Percentiles rank a stretch among this genome's conserved stretches.
phyloP scores from a whole-genome alignment of 2,797 vertebrate genomes.

The Lepus townsendii region DNA sequence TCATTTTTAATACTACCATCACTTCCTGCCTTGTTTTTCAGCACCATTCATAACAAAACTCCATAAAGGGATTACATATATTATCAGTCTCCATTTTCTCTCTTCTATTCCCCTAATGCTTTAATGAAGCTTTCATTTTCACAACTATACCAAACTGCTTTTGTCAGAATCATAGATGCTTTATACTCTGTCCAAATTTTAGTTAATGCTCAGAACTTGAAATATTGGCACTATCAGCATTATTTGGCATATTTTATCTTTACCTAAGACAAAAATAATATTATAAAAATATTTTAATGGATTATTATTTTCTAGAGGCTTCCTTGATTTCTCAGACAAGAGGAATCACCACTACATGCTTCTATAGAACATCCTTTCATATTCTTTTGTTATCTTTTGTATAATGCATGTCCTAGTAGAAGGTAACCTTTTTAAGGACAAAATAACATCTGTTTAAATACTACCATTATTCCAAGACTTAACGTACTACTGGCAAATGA shows the following conservation, averaged over 20 bases:
- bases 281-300: not conserved
- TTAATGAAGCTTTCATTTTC: not conserved
- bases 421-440: not conserved
- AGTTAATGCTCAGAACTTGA: not conserved
- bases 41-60: not conserved
- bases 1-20: not conserved
- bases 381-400: not conserved
- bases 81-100: not conserved
- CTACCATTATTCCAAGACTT: not conserved
- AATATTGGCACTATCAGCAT: not conserved
- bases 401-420: not conserved
- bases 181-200: not conserved
- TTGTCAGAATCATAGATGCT: not conserved
- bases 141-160: not conserved
- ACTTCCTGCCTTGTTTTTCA: not conserved
- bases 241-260: not conserved
- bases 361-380: not conserved
- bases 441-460: not conserved
- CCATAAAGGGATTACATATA: fast-evolving
- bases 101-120: not conserved
- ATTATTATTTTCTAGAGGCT: not conserved
- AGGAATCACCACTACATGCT: not conserved
- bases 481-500: not conserved
- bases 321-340: not conserved
- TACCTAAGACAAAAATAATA: not conserved